Conservation (phyloP, 2,797 vertebrate genomes). For the Valencia hispanica region DNA sequence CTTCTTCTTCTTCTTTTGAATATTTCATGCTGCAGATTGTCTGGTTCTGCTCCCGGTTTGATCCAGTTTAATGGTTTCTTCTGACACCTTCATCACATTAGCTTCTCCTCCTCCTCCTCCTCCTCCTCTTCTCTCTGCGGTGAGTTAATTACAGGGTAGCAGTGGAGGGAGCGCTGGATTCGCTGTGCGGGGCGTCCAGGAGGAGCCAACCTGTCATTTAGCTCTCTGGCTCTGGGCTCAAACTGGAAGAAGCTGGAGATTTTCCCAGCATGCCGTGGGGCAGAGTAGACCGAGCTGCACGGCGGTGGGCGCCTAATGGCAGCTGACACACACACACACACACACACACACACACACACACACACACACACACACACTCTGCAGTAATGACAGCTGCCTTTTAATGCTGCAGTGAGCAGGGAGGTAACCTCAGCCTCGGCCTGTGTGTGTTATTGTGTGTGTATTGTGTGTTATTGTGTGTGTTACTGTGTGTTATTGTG, state of each 20-base stretch:
- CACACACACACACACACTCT: constrained; percentile 13
- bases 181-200: constrained; percentile 58
- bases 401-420: constrained; percentile 42
- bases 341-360: constrained; percentile 13
- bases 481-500: constrained; percentile 27
- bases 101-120: not conserved
- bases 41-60: not conserved
- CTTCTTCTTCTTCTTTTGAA: no score
- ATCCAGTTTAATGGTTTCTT: not conserved
- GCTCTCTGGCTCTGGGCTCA: constrained; percentile 60
- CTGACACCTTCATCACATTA: constrained; percentile 28
- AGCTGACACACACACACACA: constrained; percentile 30
- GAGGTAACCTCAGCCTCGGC: constrained; percentile 28
- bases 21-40: not conserved
- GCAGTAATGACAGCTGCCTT: constrained; percentile 61
- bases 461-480: constrained; percentile 17
- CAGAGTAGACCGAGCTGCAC: constrained; percentile 60
- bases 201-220: constrained; percentile 74
- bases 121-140: constrained; percentile 33
- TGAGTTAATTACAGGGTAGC: constrained; percentile 65
- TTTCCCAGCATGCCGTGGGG: constrained; percentile 72
- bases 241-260: constrained; percentile 63
- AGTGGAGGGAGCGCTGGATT: constrained; percentile 47
- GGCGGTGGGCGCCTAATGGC: constrained; percentile 55
- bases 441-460: constrained; percentile 32